Evolutionary conservation across 1,140 invertebrate species (phyloP).

Genomic region (Ctenoplectra terminalis): DNA sequence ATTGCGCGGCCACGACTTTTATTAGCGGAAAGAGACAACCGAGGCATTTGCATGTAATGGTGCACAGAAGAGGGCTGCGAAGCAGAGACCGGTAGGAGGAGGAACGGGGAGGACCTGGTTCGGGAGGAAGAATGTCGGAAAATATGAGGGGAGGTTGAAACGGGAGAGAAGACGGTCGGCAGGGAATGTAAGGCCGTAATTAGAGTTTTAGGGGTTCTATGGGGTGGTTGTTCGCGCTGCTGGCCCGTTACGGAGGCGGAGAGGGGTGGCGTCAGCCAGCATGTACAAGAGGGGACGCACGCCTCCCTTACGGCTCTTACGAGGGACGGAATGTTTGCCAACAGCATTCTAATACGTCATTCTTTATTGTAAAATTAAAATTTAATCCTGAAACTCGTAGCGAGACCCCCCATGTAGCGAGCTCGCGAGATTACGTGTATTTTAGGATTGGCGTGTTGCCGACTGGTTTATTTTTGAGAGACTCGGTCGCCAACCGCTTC

Average conservation of each 20-base stretch:
- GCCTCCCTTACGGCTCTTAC: slow-evolving; percentile 52
- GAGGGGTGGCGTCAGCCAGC: slow-evolving; percentile 14
- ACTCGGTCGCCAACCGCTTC: slow-evolving; percentile 16
- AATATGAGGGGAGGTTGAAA: slow-evolving; percentile 58
- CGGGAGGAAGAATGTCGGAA: slow-evolving; percentile 68
- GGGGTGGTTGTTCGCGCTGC: slow-evolving; percentile 69
- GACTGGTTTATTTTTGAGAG: slow-evolving; percentile 64
- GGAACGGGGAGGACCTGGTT: slow-evolving; percentile 51
- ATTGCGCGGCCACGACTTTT: slow-evolving; percentile 74
- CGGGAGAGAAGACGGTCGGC: slow-evolving; percentile 36
- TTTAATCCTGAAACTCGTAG: slow-evolving; percentile 75
- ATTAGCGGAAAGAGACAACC: slow-evolving; percentile 77
- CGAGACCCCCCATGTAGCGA: slow-evolving; percentile 22
- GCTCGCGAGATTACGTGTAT: slow-evolving; percentile 76
- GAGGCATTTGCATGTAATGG: slow-evolving; percentile 83
- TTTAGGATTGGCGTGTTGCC: slow-evolving; percentile 73
- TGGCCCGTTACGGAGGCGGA: slow-evolving; percentile 40
- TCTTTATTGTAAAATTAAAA: slow-evolving; percentile 82
- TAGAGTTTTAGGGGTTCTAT: slow-evolving; percentile 78
- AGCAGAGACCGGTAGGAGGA: neutral
- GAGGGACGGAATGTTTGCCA: slow-evolving; percentile 69
- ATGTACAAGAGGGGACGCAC: slow-evolving; percentile 41
- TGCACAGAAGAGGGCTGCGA: slow-evolving; percentile 57
- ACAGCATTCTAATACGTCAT: slow-evolving; percentile 80
- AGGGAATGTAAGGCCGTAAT: slow-evolving; percentile 77